Conservation (phyloP, 2,888 invertebrate species). For the Philereme transversata region DNA sequence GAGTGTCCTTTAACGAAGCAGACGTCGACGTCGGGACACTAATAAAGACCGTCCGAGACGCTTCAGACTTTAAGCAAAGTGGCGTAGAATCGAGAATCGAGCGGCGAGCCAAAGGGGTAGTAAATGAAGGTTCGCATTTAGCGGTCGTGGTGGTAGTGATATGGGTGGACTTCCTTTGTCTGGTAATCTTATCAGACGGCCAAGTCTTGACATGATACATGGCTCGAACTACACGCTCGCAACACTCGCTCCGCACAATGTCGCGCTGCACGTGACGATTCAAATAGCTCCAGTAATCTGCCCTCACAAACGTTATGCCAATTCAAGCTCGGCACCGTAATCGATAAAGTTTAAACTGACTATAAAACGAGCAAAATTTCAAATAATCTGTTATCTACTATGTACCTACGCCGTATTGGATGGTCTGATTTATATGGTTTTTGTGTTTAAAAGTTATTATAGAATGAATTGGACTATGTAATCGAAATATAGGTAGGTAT, state of each 20-base stretch:
- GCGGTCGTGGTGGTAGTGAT: slow-evolving; percentile 77
- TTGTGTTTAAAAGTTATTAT: slow-evolving; percentile 16
- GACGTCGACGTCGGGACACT: slow-evolving; percentile 77
- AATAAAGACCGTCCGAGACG: slow-evolving; percentile 62
- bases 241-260: slow-evolving; percentile 10
- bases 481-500: slow-evolving; percentile 37
- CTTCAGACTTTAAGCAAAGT: slow-evolving; percentile 61
- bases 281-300: slow-evolving; percentile 3
- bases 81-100: slow-evolving; percentile 58
- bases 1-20: slow-evolving; percentile 83
- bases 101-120: slow-evolving; percentile 52
- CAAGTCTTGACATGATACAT: slow-evolving; percentile 79
- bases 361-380: too few relatives aligned
- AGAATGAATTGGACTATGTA: slow-evolving; percentile 52
- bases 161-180: slow-evolving; percentile 83
- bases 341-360: slow-evolving; percentile 53
- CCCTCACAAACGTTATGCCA: slow-evolving; percentile 21
- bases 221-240: slow-evolving; percentile 61
- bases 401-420: too few relatives aligned
- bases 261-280: slow-evolving; percentile 18
- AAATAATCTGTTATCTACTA: too few relatives aligned
- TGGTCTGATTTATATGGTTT: too few relatives aligned
- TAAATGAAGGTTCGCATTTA: slow-evolving; percentile 80
- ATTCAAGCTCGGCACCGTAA: slow-evolving; percentile 44
- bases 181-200: slow-evolving; percentile 81